These are phyloP conservation scores for Chirona hameri DNA, from an alignment of 2,888 invertebrate genomes.

Conservation along the genomic window DNA sequence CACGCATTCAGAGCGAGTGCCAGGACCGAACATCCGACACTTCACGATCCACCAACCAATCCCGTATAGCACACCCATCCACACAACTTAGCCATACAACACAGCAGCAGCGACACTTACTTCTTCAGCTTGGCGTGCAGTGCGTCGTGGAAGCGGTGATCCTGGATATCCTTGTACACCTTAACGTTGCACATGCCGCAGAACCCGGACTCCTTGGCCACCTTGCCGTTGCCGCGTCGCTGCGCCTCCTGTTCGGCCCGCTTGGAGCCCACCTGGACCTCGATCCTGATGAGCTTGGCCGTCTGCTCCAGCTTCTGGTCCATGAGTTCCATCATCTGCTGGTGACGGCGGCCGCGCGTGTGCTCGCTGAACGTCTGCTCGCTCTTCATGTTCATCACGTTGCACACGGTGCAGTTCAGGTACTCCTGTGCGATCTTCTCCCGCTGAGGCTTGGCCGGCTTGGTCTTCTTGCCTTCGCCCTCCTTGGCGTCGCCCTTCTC, in stretches of 20 bases:
- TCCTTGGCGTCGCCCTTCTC: constrained; percentile 3
- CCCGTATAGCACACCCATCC: too few relatives aligned
- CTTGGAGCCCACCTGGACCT: background rate
- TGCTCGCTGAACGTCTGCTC: constrained; percentile 1
- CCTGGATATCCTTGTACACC: background rate
- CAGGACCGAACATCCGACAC: too few relatives aligned
- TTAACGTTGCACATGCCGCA: constrained; percentile 9
- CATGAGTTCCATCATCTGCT: constrained; percentile 27
- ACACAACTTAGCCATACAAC: too few relatives aligned
- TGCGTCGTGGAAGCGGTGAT: background rate
- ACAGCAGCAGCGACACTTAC: background rate
- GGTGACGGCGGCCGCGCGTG: constrained; percentile 22
- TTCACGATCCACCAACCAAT: too few relatives aligned
- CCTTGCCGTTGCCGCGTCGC: background rate
- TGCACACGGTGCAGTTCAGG: background rate
- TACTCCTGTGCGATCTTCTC: background rate
- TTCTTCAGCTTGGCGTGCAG: constrained; percentile 27
- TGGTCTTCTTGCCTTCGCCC: background rate
- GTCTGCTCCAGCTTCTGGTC: constrained; percentile 4
- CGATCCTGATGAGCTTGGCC: constrained; percentile 25
- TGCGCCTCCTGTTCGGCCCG: background rate
- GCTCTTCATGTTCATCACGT: background rate
- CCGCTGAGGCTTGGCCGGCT: background rate
- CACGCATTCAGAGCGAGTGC: too few relatives aligned
- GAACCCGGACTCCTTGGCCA: background rate